Base-by-base conservation (phyloP, 1,140 invertebrate species). In the Paraescarpia echinospica region DNA sequence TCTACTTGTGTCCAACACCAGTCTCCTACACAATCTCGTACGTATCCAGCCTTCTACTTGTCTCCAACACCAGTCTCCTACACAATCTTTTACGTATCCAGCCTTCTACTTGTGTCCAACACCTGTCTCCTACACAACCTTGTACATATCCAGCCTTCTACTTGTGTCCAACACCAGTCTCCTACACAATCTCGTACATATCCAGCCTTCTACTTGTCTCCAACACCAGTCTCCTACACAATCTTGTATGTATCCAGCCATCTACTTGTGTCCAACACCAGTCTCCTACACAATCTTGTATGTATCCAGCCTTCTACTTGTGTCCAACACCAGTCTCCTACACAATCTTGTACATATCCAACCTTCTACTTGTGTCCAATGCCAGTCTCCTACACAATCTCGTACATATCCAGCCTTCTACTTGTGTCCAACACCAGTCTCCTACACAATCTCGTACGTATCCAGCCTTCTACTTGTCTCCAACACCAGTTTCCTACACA, bases 91-190 rank as follows among this genome's bases (percentile, higher is more conserved):
- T 98, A 95, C 96, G 96, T 96, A 90, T 90, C 9, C 90, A 90
- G 18, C 27, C 35, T 41, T 90, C 18, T 22, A n/a, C n/a, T n/a
- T n/a, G n/a, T n/a, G n/a, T n/a, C n/a, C n/a, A n/a, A n/a, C 18
- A 98, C 97, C 34, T 97, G 97, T 96, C 94, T 97, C 91, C 95
- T 97, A 90, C 97, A 98, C 94, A 97, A 97, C 96, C 93, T 96
- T 59, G 97, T 98, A 95, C 96, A 96, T 96, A 90, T 90, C 9
- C 90, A 90, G 18, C 27, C 35, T 41, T 90, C 18, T 22, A n/a
- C n/a, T n/a, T n/a, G n/a, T n/a, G n/a, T n/a, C n/a, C n/a, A n/a
- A n/a, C 18, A 98, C 97, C 34, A 97, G 97, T 96, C 94, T 97
- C 91, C 95, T 97, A 90, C 97, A 98, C 94, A 97, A 97, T 96